phyloP scores from a whole-genome alignment of 2,113 vertebrate species.

The Suricata suricatta region DNA sequence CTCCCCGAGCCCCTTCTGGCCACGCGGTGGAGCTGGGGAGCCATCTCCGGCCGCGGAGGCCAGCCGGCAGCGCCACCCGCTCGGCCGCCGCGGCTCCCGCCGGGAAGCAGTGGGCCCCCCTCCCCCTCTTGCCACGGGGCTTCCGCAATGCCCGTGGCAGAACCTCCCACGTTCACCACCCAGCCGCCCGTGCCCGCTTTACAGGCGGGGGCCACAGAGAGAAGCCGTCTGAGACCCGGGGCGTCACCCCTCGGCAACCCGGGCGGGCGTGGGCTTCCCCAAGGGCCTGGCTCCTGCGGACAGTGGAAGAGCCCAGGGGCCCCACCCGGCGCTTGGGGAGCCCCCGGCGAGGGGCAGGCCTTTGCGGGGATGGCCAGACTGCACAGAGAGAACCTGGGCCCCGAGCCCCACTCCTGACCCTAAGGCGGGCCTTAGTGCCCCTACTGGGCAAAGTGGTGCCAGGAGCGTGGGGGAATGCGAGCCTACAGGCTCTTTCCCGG shows the following conservation, averaged over 20 bases:
- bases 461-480: background rate
- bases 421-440: background rate
- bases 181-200: background rate
- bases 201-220: background rate
- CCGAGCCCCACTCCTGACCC: background rate
- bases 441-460: background rate
- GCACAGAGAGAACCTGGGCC: background rate
- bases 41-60: background rate
- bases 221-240: background rate
- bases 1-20: background rate
- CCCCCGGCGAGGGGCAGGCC: background rate
- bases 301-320: background rate
- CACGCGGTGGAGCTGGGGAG: slow-evolving; percentile 49
- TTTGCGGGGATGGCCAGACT: background rate
- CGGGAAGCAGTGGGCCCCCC: background rate
- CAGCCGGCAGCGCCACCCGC: rapidly evolving
- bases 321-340: background rate
- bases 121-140: background rate
- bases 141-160: background rate
- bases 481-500: background rate
- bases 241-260: rapidly evolving
- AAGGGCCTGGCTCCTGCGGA: background rate
- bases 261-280: background rate
- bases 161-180: too few species aligned
- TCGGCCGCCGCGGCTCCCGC: too few species aligned